phyloP scores from a whole-genome alignment of 2,888 invertebrate species.

The Aphidius colemani region DNA sequence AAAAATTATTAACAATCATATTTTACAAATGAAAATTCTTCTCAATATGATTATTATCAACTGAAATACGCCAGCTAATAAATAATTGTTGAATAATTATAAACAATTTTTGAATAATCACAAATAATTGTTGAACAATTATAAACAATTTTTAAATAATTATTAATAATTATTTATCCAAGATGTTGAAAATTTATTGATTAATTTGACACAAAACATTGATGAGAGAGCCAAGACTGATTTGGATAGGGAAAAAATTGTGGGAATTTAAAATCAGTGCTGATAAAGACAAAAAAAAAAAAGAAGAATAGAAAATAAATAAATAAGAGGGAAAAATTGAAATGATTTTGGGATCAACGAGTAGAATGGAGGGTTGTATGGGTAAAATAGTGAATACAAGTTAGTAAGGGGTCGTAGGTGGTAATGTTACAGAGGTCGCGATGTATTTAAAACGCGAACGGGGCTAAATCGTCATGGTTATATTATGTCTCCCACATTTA shows the following conservation, averaged over 20 bases:
- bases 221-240: not conserved
- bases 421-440: conserved; percentile 43
- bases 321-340: conserved; percentile 7
- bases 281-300: not conserved
- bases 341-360: conserved; percentile 21
- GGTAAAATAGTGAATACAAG: too few relatives aligned
- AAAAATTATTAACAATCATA: too few relatives aligned
- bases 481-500: conserved; percentile 21
- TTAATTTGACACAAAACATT: conserved; percentile 10
- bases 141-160: too few relatives aligned
- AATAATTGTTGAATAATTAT: too few relatives aligned
- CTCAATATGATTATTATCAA: too few relatives aligned
- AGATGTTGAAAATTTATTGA: conserved; percentile 1
- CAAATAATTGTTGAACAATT: too few relatives aligned
- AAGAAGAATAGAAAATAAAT: conserved; percentile 5
- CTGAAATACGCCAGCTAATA: too few relatives aligned
- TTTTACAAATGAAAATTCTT: too few relatives aligned
- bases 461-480: conserved; percentile 5
- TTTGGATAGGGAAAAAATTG: too few relatives aligned
- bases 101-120: too few relatives aligned
- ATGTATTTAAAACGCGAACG: conserved; percentile 57
- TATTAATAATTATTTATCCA: not conserved
- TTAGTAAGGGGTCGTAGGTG: too few relatives aligned
- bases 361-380: conserved; percentile 15
- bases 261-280: not conserved